Base-by-base conservation (phyloP, 1,140 invertebrate species). In the Ceratina japonica region DNA sequence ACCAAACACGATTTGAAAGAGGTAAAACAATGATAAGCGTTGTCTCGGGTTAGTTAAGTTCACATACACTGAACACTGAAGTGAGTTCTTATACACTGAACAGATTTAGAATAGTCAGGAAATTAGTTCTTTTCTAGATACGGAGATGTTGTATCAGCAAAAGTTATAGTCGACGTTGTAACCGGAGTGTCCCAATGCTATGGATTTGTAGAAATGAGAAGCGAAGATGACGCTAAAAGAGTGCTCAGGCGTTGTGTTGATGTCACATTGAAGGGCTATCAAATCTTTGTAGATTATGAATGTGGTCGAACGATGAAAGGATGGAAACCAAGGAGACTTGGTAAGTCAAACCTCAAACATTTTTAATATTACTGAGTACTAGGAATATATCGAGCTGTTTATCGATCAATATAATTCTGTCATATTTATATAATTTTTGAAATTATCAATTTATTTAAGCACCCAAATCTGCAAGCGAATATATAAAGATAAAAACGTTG, bases 281-380 rank as follows among this genome's bases (percentile, higher is more conserved):
- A 94, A 87, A 93, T 95, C 18, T 93, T 96, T 77, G 94, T 98
- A 18, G 96, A 98, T 92, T 93, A 93, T 56, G 95, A 95, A 87
- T 93, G 94, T 68, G 94, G 94, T 83, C 91, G 95, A 77, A 91
- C 90, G 49, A 90, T 97, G 79, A 94, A 94, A 81, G 96, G 97
- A 7, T 98, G 97, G 97, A 95, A 96, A 89, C 97, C 97, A 8
- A 93, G 97, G 84, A 92, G 97, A 89, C 91, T 98, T 12, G 97
- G 94, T 93, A 87, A 62, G 56, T 18, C 5, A 20, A 1, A 22
- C 51, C 0, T 5, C 52, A 15, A 31, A 15, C 4, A 15, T n/a
- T 31, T 52, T 54, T 44, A 44, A 44, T 44, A 44, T 7, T 44
- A 44, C 37, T 8, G 37, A 44, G 37, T 44, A 44, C 10, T 2